These are phyloP conservation scores for Globodera rostochiensis DNA, from an alignment of 1,140 invertebrate species.

Conservation along the genomic window DNA sequence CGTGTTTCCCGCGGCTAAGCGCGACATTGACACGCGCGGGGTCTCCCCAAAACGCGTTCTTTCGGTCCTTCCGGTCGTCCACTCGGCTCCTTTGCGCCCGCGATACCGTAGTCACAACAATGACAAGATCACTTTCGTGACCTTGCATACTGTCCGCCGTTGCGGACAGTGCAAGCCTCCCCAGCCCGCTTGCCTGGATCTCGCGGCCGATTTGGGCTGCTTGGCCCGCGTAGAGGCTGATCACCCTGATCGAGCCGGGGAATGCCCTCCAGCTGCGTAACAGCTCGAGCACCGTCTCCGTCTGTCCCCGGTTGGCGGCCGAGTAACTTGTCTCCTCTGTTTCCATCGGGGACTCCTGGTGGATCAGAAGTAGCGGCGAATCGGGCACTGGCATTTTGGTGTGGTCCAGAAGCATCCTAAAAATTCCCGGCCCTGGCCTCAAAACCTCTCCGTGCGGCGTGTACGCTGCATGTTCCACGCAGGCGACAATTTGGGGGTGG, in stretches of 20 bases:
- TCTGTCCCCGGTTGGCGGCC: not conserved
- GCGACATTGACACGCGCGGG: not conserved
- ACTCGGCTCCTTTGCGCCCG: not conserved
- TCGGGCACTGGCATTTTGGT: not conserved
- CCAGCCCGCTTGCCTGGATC: not conserved
- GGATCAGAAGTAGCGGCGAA: not conserved
- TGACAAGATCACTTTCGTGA: not conserved
- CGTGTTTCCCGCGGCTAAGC: not conserved
- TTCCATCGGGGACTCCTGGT: conserved; percentile 1
- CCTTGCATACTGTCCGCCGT: not conserved
- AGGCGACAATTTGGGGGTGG: conserved; percentile 7
- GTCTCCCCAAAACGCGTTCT: conserved; percentile 7
- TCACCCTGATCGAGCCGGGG: not conserved
- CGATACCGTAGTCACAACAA: not conserved
- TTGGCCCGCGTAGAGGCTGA: not conserved
- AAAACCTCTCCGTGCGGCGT: not conserved
- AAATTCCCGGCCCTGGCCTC: not conserved
- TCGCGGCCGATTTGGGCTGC: not conserved
- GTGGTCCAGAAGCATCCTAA: not conserved
- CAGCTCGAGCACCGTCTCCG: not conserved
- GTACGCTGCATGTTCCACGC: conserved; percentile 6
- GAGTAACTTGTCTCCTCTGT: not conserved
- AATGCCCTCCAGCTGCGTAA: not conserved
- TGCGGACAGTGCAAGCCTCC: not conserved
- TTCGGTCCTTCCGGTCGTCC: not conserved